Evolutionary conservation across 2,888 invertebrate genomes (phyloP).

Genomic region (Nematopogon swammerdamellus): DNA sequence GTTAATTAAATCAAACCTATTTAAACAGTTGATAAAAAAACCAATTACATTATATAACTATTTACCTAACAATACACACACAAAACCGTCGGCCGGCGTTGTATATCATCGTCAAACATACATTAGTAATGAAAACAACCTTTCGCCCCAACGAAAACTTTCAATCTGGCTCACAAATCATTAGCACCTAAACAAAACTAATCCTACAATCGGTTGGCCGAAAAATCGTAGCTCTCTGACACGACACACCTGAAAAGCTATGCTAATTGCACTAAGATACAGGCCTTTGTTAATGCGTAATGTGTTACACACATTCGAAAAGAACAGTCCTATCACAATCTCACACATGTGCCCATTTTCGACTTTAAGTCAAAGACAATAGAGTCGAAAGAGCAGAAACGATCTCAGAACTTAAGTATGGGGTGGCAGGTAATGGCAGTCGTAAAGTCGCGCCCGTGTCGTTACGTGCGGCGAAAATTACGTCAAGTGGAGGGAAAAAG

Average conservation of each 20-base stretch:
- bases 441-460: background rate
- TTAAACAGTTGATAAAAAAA: too few species aligned
- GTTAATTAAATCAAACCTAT: too few species aligned
- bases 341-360: background rate
- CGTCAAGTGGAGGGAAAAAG: background rate
- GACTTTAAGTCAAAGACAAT: background rate
- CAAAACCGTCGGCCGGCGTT: too few species aligned
- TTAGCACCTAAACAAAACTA: too few species aligned
- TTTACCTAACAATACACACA: too few species aligned
- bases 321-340: background rate
- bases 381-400: background rate
- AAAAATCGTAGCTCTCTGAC: background rate
- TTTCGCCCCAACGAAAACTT: too few species aligned
- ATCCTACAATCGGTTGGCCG: background rate
- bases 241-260: background rate
- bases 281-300: background rate
- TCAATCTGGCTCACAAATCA: too few species aligned
- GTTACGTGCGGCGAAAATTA: background rate
- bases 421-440: background rate
- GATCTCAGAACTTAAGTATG: background rate
- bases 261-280: background rate
- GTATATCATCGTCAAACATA: too few species aligned
- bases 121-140: too few species aligned
- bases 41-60: too few species aligned
- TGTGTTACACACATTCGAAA: background rate